A percentile compares a stretch with the other conserved stretches of the same genome.
These are phyloP conservation scores for Drosophila funebris DNA, from an alignment of 1,140 invertebrate species.

Conservation along the genomic window DNA sequence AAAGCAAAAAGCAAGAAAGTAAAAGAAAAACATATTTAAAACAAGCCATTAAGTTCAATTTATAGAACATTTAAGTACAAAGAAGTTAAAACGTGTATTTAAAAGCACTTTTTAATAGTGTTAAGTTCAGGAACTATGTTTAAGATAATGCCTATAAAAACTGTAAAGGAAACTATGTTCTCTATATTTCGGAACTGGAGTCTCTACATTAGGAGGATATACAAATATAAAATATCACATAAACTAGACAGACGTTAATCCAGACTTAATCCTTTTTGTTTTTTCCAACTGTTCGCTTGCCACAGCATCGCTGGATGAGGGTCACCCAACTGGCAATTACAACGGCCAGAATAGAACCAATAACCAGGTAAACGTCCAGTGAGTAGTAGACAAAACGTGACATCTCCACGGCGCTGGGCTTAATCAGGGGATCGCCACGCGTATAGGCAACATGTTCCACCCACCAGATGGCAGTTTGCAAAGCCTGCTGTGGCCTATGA, in stretches of 20 bases:
- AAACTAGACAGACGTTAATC: constrained; percentile 27
- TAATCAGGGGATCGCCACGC: constrained; percentile 82
- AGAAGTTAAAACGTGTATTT: too few species aligned
- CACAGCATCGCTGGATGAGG: constrained; percentile 41
- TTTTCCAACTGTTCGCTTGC: constrained; percentile 12
- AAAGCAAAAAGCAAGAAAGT: not conserved
- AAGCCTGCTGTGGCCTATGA: constrained; percentile 65
- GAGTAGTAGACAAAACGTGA: constrained; percentile 74
- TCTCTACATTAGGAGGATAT: constrained; percentile 45
- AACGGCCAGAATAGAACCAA: constrained; percentile 35
- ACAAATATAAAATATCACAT: constrained; percentile 75
- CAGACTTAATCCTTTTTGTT: constrained; percentile 30
- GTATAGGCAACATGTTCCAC: constrained; percentile 84
- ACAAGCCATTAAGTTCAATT: too few species aligned
- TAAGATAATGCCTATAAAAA: too few species aligned
- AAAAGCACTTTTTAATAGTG: too few species aligned
- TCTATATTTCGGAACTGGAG: constrained; percentile 5
- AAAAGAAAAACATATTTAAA: not conserved
- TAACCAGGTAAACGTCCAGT: constrained; percentile 60
- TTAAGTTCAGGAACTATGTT: not conserved
- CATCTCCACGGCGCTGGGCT: constrained; percentile 71
- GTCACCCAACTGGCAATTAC: constrained; percentile 59
- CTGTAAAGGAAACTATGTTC: not conserved
- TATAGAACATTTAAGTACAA: too few species aligned
- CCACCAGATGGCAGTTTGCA: constrained; percentile 84